Evolutionary conservation across 2,113 vertebrate genomes (phyloP).

Genomic region (Pelecanus crispus): DNA sequence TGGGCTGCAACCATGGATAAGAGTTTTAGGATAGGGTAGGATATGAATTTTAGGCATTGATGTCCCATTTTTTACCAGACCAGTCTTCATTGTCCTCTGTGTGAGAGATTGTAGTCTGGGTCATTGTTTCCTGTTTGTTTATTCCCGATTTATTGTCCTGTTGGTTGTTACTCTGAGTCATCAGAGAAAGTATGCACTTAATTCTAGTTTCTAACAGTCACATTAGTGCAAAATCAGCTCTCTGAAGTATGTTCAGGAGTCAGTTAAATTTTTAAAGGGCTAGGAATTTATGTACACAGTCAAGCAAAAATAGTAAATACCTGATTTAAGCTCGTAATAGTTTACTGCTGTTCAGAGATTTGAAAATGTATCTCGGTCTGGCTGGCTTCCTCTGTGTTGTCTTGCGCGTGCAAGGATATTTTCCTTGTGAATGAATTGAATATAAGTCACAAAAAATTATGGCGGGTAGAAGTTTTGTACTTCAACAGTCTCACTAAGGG

Average conservation of each 20-base stretch:
- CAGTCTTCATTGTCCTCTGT: neutral
- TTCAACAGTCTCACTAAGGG: neutral
- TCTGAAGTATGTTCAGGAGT: neutral
- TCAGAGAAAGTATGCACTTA: neutral
- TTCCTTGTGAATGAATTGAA: slow-evolving; percentile 9
- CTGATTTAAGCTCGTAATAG: neutral
- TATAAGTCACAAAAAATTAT: neutral
- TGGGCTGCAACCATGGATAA: neutral
- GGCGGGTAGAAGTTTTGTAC: neutral
- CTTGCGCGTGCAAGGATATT: neutral
- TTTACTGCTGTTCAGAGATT: slow-evolving; percentile 3
- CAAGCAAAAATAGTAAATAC: neutral
- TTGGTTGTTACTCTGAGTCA: neutral
- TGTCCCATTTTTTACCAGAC: neutral
- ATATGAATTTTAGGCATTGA: neutral
- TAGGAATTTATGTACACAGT: neutral
- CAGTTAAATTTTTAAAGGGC: neutral
- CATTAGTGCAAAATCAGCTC: neutral
- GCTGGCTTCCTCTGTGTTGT: neutral
- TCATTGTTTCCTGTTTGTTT: neutral
- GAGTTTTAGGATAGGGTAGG: neutral
- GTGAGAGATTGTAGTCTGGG: neutral
- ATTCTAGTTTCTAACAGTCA: neutral
- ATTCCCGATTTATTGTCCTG: neutral
- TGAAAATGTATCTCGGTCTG: neutral